These are phyloP conservation scores for Chaitophorus viminalis DNA, from an alignment of 2,888 invertebrate genomes.

Conservation along the genomic window DNA sequence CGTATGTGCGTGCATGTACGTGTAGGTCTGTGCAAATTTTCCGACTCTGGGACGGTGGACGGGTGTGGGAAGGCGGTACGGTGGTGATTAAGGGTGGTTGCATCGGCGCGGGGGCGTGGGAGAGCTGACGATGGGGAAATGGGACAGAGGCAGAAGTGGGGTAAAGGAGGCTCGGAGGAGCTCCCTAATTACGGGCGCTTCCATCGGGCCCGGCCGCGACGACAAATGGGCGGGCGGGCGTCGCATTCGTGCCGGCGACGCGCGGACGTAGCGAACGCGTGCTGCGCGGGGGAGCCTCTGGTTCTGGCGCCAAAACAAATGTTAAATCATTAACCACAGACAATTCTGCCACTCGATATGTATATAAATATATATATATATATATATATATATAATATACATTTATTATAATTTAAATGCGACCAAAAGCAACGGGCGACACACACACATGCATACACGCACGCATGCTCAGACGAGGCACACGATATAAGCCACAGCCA, in stretches of 20 bases:
- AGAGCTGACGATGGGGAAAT: background rate
- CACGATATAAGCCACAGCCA: too few species aligned
- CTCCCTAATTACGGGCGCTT: slow-evolving; percentile 49
- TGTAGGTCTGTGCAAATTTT: background rate
- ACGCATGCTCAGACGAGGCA: too few species aligned
- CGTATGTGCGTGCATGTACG: too few species aligned
- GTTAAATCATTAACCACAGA: slow-evolving; percentile 61
- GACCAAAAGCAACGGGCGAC: slow-evolving; percentile 19
- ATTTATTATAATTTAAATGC: too few species aligned
- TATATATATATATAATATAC: background rate
- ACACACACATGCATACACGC: background rate
- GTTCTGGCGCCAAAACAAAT: slow-evolving; percentile 61
- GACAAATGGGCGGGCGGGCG: background rate
- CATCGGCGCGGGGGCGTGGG: too few species aligned
- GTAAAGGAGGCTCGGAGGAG: background rate
- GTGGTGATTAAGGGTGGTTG: too few species aligned
- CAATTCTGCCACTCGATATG: background rate
- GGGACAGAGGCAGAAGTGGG: background rate
- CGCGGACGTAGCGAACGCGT: background rate
- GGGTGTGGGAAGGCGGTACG: background rate
- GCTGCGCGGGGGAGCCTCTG: slow-evolving; percentile 19
- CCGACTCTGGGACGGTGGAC: too few species aligned
- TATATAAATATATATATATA: too few species aligned
- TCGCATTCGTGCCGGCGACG: background rate
- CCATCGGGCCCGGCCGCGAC: background rate